Percentiles rank a stretch among this genome's conserved stretches.
phyloP scores from a whole-genome alignment of 2,888 invertebrate species.

The Sialis lutaria region DNA sequence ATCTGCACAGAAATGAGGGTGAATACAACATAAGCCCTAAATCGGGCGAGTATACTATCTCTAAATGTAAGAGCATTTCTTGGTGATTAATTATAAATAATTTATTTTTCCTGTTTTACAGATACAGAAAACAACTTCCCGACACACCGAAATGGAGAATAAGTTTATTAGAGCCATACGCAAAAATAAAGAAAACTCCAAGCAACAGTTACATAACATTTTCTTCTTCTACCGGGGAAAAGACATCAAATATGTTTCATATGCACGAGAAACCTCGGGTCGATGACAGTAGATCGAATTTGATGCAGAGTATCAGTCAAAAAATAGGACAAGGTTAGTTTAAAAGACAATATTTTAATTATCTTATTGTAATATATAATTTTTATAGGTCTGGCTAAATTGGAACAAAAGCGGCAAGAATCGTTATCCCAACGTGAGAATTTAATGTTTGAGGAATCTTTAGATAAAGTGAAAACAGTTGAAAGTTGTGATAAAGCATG shows the following conservation, averaged over 20 bases:
- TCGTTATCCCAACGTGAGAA: neutral
- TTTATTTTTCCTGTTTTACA: no score
- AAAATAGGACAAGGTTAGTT: neutral
- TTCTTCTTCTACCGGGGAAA: constrained; percentile 10
- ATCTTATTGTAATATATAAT: no score
- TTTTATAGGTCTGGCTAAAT: neutral
- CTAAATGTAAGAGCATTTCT: no score
- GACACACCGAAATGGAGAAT: constrained; percentile 22
- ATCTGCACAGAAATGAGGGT: no score
- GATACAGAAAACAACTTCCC: neutral
- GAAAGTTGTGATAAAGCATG: neutral
- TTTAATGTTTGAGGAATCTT: neutral
- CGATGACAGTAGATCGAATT: neutral
- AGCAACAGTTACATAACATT: neutral
- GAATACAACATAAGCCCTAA: no score
- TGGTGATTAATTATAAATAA: no score
- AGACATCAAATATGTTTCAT: neutral
- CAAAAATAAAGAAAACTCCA: constrained; percentile 18
- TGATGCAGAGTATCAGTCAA: neutral
- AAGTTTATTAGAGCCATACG: constrained; percentile 16
- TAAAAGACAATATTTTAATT: no score
- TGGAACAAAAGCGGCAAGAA: neutral
- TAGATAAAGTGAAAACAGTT: neutral
- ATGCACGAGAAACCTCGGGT: neutral
- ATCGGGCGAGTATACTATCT: no score